Evolutionary conservation across 2,888 invertebrate species (phyloP), one percentile per base, ranked within the genome.

Genomic region (Drosophila neotestacea): DNA sequence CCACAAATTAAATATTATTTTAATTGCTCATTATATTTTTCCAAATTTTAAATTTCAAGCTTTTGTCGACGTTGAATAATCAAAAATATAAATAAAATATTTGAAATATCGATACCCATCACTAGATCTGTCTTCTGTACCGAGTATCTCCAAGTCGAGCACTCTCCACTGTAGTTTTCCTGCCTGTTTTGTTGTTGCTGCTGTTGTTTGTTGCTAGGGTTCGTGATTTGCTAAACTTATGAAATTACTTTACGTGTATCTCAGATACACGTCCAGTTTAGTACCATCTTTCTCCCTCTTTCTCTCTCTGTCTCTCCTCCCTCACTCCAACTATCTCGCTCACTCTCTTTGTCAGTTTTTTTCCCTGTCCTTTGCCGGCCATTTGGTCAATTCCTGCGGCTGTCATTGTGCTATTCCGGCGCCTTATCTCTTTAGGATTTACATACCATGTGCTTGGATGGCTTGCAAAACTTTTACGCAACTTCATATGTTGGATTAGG

Each of bases 361-460:
- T 59, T 56, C n/a, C 38, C 28, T 52, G 34, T 66, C 63, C 58
- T 51, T 42, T 64, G 47, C 70, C 54, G 85, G 75, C 75, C 85
- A 81, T 83, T 77, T 81, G 88, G 77, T 80, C 83, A 86, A 85
- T 85, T 89, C 87, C 83, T 81, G 78, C 79, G 86, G 80, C 85
- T 91, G 91, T 91, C 91, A 91, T 84, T 91, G 90, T 88, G 85
- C 88, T 89, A 85, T 89, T 91, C 79, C 89, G 74, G 78, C 91
- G 91, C 91, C 89, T 91, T 91, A 91, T 91, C 91, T 91, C 89
- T 83, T 85, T 77, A 76, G 89, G 88, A 91, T 91, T 91, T 91
- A 91, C 91, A 91, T 91, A 85, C 74, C 68, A 73, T 79, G 56
- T 64, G 72, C 58, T 48, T 28, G 64, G 59, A 38, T 67, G 38